These are phyloP conservation scores for Spodoptera exigua DNA, from an alignment of 2,888 invertebrate genomes.

Conservation along the genomic window DNA sequence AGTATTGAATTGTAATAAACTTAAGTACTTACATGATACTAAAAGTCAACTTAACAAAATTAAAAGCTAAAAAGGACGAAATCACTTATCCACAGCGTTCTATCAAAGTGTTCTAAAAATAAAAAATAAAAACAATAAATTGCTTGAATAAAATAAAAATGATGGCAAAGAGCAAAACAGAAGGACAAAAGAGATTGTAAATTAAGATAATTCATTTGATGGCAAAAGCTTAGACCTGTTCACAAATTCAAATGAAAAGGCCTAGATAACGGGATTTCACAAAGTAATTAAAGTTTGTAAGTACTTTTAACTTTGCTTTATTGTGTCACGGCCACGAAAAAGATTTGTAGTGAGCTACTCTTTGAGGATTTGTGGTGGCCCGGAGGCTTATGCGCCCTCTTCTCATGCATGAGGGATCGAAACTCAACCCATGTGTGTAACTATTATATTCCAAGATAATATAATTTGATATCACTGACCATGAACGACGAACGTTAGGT, in stretches of 20 bases:
- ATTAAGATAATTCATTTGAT: slow-evolving; percentile 18
- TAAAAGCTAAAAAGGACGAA: not conserved
- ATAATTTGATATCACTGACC: too few relatives aligned
- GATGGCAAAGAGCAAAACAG: not conserved
- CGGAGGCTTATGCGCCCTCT: too few relatives aligned
- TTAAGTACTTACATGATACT: not conserved
- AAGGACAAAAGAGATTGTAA: slow-evolving; percentile 17
- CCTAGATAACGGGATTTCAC: slow-evolving; percentile 25
- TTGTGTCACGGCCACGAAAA: slow-evolving; percentile 15
- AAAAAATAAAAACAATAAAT: not conserved
- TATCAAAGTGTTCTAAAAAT: not conserved
- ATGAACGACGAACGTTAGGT: too few relatives aligned
- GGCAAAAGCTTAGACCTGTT: slow-evolving; percentile 18
- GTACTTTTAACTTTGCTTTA: slow-evolving; percentile 30
- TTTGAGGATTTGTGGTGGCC: too few relatives aligned
- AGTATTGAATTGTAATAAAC: not conserved
- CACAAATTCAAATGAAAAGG: slow-evolving; percentile 30
- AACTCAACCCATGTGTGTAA: too few relatives aligned
- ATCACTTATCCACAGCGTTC: not conserved
- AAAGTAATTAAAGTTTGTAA: slow-evolving; percentile 50
- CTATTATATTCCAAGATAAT: too few relatives aligned
- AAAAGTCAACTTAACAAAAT: not conserved
- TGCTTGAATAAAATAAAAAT: slow-evolving; percentile 9
- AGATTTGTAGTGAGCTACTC: not conserved
- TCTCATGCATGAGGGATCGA: too few relatives aligned